Evolutionary conservation across 2,113 vertebrate species (phyloP), one percentile per base, ranked within the genome.

Genomic region (Phasianus colchicus): DNA sequence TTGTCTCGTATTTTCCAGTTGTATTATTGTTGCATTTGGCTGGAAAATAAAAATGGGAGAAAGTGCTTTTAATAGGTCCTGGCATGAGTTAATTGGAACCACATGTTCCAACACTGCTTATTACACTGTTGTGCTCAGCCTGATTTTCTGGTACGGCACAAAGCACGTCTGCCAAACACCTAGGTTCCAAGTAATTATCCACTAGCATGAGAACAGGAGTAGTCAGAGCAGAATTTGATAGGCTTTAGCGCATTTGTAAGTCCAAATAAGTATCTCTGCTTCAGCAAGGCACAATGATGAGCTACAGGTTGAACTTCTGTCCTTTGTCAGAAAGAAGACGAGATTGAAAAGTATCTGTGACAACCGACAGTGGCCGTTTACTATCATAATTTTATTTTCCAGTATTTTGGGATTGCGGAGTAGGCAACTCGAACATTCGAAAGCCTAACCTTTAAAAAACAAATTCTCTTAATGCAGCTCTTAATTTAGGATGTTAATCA

Each of bases 141-240:
- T 75, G 77, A 81, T 93, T 92, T 93, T 93, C 76, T 92, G 83
- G 61, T 95, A 42, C 21, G 80, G 93, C 80, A 92, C 34, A n/a
- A 93, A 82, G 57, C 22, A 54, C 25, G 27, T 24, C 29, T 90
- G 80, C 80, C 83, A 90, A 84, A 40, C 67, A 43, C 52, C 57
- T 36, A 69, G 57, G 52, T 72, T 92, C 88, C 83, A 90, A 74
- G 34, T 83, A 93, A 81, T 83, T 83, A 79, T 43, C 27, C 42
- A 47, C 61, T 71, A 57, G 76, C 69, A 64, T 20, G 52, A 82
- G 69, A 92, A 47, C 38, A 90, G 6, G 55, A 92, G 57, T 61
- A 80, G 60, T 57, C 69, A 71, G 55, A 52, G 75, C 64, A 95
- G 65, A 87, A 77, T 57, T 54, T 69, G 45, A 75, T 54, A 74